Percentiles rank a stretch among this genome's conserved stretches.
phyloP scores from a whole-genome alignment of 64 coral and sea anemone genomes.

The Actinia equina region DNA sequence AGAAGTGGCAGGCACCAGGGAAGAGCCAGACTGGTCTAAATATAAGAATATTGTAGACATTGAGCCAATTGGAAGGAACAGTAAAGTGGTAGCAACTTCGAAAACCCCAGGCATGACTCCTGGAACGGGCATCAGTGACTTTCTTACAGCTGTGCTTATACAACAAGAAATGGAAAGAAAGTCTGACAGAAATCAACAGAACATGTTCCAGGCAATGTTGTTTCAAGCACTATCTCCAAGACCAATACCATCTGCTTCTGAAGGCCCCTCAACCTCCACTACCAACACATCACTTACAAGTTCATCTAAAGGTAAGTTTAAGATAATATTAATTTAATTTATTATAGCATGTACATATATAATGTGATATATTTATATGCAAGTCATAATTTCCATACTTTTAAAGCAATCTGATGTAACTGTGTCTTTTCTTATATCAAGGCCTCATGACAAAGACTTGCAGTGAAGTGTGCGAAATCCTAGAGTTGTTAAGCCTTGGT shows the following conservation, averaged over 20 bases:
- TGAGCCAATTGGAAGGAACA: slow-evolving; percentile 5
- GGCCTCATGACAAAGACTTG: slow-evolving; percentile 18
- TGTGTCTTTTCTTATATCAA: not conserved
- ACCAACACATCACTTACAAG: too few species aligned
- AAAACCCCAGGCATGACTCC: not conserved
- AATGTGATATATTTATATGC: too few species aligned
- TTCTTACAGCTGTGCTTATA: slow-evolving; percentile 34
- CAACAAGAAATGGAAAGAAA: slow-evolving; percentile 35
- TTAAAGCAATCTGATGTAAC: too few species aligned
- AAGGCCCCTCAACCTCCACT: too few species aligned
- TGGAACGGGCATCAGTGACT: not conserved
- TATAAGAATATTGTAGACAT: slow-evolving; percentile 25
- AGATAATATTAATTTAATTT: too few species aligned
- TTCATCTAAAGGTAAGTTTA: too few species aligned
- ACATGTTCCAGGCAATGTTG: slow-evolving; percentile 8
- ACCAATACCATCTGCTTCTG: too few species aligned
- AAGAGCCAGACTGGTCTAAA: slow-evolving; percentile 53
- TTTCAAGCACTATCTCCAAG: not conserved
- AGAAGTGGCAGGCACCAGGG: slow-evolving; percentile 24
- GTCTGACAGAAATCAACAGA: not conserved
- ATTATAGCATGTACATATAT: too few species aligned
- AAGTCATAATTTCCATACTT: too few species aligned
- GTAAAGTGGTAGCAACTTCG: too few species aligned
- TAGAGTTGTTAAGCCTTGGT: not conserved
- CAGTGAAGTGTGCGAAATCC: not conserved